Base-by-base conservation (phyloP, 2,113 vertebrate species). In the Oryzias melastigma region DNA sequence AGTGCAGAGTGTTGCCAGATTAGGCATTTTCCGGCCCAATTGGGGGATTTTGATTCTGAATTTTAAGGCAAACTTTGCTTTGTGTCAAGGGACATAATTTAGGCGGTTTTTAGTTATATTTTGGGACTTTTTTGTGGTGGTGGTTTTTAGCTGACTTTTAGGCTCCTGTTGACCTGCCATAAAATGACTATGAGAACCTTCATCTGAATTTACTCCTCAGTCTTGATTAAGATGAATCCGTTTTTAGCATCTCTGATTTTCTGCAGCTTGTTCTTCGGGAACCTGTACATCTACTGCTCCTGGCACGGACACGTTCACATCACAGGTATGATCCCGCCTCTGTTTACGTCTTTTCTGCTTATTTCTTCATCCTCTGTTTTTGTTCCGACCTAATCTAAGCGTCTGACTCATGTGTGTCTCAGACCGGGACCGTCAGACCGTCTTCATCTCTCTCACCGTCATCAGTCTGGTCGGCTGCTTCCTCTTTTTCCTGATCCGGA, bases 391-490 rank as follows among this genome's bases (percentile, higher is more conserved):
- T 2, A 41, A 60, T 64, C 62, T 62, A 46, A 54, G 48, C 44
- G 0, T 56, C 18, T 81, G 76, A 68, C 60, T 84, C 54, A 25
- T 40, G 50, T 76, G 77, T 61, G 60, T 77, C 73, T 17, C 87
- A 99, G 97, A 97, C 77, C 89, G 92, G 0, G 96, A 98, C 84
- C 94, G 96, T 2, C 93, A 92, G 85, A 98, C 95, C 0, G 95
- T 99, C 59, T 99, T 98, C 82, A 97, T 96, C 80, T 93, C 95
- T 8, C 91, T 99, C 58, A 97, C 97, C 0, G 94, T 98, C 76
- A 96, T 99, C 88, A 97, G 97, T 83, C 92, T 98, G 69, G 94
- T 97, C 46, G 97, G 97, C 52, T 95, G 94, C 56, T 94, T 99
- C 83, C 93, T 99, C 17, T 97, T 99, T 90, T 97, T 99, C 77